Conservation (phyloP, 2,888 invertebrate species). For the Pollenia amentaria region DNA sequence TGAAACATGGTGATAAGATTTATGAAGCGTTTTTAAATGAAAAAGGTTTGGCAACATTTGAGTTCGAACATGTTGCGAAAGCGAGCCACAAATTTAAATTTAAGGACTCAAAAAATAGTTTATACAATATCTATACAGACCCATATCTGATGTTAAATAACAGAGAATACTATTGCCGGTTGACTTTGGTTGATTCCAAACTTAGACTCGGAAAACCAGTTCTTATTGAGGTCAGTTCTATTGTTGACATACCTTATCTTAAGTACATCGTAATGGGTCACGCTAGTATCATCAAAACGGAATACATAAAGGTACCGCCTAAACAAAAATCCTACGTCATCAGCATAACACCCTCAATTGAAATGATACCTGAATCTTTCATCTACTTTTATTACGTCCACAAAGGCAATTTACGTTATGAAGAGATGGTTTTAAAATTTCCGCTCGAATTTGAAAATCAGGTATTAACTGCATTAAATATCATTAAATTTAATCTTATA, state of each 20-base stretch:
- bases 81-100: constrained; percentile 83
- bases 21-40: constrained; percentile 76
- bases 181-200: background rate
- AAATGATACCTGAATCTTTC: constrained; percentile 29
- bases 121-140: background rate
- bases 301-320: too few species aligned
- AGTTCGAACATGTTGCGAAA: too few species aligned
- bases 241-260: too few species aligned
- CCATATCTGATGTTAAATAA: background rate
- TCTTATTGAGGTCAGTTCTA: too few species aligned
- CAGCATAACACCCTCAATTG: background rate
- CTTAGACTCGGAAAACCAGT: constrained; percentile 12
- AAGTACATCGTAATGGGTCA: too few species aligned
- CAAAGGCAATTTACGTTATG: background rate
- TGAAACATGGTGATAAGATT: constrained; percentile 82
- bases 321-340: too few species aligned
- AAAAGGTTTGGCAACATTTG: too few species aligned
- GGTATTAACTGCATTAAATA: background rate
- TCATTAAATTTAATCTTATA: too few species aligned
- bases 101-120: background rate
- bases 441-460: constrained; percentile 21
- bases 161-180: background rate
- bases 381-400: constrained; percentile 30
- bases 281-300: too few species aligned
- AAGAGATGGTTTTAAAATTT: background rate